Evolutionary conservation across 1,140 invertebrate species (phyloP).

Genomic region (Drosophila subpulchrella): DNA sequence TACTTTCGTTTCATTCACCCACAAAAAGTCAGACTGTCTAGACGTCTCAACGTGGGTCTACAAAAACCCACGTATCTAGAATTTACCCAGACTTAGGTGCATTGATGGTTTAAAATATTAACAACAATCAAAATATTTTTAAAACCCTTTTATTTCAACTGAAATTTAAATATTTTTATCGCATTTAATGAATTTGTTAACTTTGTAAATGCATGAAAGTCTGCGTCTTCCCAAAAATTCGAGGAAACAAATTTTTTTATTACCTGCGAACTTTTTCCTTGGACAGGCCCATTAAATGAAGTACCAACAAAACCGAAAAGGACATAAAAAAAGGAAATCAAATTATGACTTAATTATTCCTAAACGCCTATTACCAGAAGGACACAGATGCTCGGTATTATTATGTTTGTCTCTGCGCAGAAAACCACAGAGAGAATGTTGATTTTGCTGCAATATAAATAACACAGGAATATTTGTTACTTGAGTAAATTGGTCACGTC

Average conservation of each 20-base stretch:
- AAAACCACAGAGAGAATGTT: slow-evolving; percentile 29
- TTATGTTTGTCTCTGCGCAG: slow-evolving; percentile 20
- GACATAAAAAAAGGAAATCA: slow-evolving; percentile 49
- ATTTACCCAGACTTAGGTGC: background rate
- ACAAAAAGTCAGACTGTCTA: slow-evolving; percentile 41
- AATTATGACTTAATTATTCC: slow-evolving; percentile 80
- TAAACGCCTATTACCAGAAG: slow-evolving; percentile 54
- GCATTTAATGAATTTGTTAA: too few species aligned
- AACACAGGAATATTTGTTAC: slow-evolving; percentile 70
- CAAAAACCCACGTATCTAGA: background rate
- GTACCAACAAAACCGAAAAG: background rate
- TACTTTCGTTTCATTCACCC: slow-evolving; percentile 6
- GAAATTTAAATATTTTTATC: too few species aligned
- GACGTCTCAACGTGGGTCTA: slow-evolving; percentile 15
- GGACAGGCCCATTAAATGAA: slow-evolving; percentile 8
- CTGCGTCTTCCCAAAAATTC: background rate
- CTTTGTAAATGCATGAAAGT: too few species aligned
- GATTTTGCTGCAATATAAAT: slow-evolving; percentile 72
- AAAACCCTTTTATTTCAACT: background rate
- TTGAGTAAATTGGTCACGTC: slow-evolving; percentile 80
- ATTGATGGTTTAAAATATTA: background rate
- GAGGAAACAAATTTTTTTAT: background rate
- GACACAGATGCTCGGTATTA: slow-evolving; percentile 37
- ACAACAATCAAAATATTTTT: background rate
- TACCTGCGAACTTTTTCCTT: background rate